phyloP scores from a whole-genome alignment of 2,888 invertebrate genomes.

The Apamea anceps region DNA sequence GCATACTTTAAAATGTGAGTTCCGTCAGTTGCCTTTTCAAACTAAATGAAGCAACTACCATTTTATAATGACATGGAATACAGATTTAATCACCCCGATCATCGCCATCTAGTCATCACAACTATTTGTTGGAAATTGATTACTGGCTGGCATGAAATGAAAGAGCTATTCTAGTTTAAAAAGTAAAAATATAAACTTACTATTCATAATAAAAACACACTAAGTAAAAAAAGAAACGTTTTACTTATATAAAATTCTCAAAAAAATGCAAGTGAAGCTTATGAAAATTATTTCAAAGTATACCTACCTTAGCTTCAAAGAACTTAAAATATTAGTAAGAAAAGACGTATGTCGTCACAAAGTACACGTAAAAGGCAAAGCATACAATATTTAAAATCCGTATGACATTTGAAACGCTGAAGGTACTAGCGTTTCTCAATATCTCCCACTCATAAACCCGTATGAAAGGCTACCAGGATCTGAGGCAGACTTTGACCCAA shows the following conservation, averaged over 20 bases:
- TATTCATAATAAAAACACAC: not conserved
- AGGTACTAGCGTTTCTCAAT: conserved; percentile 21
- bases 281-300: not conserved
- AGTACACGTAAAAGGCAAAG: not conserved
- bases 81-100: not conserved
- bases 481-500: conserved; percentile 26
- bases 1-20: too few species aligned
- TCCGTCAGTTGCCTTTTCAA: not conserved
- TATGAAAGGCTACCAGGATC: conserved; percentile 28
- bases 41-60: too few species aligned
- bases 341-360: not conserved
- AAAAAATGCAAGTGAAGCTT: not conserved
- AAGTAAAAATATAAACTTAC: not conserved
- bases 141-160: not conserved
- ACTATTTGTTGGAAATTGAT: not conserved
- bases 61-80: not conserved
- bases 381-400: not conserved
- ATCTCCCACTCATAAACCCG: conserved; percentile 5
- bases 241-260: not conserved
- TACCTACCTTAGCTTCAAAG: not conserved
- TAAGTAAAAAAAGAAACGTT: not conserved
- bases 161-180: not conserved
- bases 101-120: not conserved
- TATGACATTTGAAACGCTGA: conserved; percentile 1
- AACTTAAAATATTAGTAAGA: not conserved